Base-by-base conservation (phyloP, 1,140 invertebrate genomes). In the Archegozetes longisetosus region DNA sequence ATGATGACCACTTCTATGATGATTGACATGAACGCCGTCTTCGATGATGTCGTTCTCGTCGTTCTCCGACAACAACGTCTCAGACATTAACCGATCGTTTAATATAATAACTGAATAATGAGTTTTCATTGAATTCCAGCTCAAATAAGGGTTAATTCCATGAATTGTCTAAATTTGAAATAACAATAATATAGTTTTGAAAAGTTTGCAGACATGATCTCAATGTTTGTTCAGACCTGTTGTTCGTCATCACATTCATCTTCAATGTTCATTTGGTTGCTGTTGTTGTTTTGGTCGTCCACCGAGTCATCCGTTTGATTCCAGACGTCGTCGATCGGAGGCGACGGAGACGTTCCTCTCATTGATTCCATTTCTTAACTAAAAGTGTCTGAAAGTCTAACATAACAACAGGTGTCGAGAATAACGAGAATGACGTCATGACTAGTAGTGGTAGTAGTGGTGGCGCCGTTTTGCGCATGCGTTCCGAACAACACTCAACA, bases 81-180 rank as follows among this genome's bases (percentile, higher is more conserved):
- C 61, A 6, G 50, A 54, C 61, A 62, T 62, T 3, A 62, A 26
- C 25, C 61, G 49, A 52, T 62, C 61, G 32, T 62, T 62, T 3
- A 59, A 48, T n/a, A 62, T 59, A 20, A 62, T 52, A 22, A 62
- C 52, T 24, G 52, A 58, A 27, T 62, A 62, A 29, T 60, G 52
- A 2, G 40, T 1, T 17, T 47, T 9, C 17, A 28, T 13, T 23
- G 28, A 50, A 13, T 29, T 47, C 28, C 40, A 50, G 9, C 29
- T 29, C 55, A 29, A 57, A 27, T 50, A 57, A 27, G 55, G 55
- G 20, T 57, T 57, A 29, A n/a, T n/a, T n/a, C n/a, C n/a, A n/a
- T n/a, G n/a, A n/a, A n/a, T n/a, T n/a, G n/a, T n/a, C n/a, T n/a
- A n/a, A n/a, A n/a, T n/a, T n/a, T n/a, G n/a, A 17, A 6, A 40